These are phyloP conservation scores for Lepus oiostolus DNA, from an alignment of 2,797 vertebrate genomes.

Conservation along the genomic window DNA sequence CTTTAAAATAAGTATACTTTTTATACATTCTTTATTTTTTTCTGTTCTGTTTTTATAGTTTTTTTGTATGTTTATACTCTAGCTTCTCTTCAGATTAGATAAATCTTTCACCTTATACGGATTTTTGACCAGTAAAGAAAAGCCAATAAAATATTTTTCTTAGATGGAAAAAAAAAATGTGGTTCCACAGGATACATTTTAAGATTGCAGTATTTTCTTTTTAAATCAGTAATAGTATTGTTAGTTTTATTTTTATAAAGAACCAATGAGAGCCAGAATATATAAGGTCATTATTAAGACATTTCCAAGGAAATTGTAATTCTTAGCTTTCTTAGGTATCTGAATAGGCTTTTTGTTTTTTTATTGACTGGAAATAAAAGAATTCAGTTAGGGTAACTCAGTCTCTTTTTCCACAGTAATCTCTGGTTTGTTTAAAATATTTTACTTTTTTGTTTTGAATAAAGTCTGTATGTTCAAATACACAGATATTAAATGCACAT, in stretches of 20 bases:
- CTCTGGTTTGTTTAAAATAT: conserved; percentile 23
- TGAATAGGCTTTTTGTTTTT: background rate
- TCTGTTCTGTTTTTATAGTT: no score
- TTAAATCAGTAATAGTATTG: background rate
- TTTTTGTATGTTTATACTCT: no score
- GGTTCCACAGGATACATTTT: background rate
- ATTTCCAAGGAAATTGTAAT: conserved; percentile 25
- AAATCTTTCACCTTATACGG: no score
- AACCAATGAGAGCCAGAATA: background rate
- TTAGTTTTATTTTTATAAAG: conserved; percentile 21
- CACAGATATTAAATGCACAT: background rate
- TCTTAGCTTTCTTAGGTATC: conserved; percentile 30
- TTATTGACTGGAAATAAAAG: conserved; percentile 8
- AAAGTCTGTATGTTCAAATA: conserved; percentile 1
- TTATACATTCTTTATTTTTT: background rate
- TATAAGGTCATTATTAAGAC: conserved; percentile 5
- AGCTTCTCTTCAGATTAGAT: no score
- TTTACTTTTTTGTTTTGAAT: conserved; percentile 51
- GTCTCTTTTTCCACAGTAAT: conserved; percentile 43
- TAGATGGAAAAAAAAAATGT: background rate
- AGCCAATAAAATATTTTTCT: conserved; percentile 14
- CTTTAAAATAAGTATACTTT: background rate
- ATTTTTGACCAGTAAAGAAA: conserved; percentile 53
- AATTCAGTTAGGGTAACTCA: conserved; percentile 22
- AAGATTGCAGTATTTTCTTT: conserved; percentile 42